These are phyloP conservation scores for Pungitius pungitius DNA, from an alignment of 2,113 vertebrate genomes.

Conservation along the genomic window DNA sequence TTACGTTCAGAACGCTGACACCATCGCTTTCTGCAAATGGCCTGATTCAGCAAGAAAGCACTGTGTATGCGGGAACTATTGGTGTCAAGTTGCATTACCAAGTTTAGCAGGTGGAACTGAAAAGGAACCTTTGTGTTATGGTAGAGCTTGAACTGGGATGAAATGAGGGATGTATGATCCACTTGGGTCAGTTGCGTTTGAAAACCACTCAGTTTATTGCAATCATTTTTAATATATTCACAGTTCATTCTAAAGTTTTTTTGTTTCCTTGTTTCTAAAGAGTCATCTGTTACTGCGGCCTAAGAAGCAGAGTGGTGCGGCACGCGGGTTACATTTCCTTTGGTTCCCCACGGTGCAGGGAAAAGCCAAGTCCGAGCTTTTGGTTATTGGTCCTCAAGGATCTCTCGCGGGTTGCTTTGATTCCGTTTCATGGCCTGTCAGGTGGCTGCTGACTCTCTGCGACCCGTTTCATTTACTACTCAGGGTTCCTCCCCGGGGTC, in stretches of 20 bases:
- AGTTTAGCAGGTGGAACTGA: background rate
- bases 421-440: background rate
- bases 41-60: slow-evolving; percentile 4
- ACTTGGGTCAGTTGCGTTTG: background rate
- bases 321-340: background rate
- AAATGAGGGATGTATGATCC: background rate
- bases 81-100: background rate
- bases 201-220: background rate
- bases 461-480: background rate
- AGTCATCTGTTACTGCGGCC: background rate
- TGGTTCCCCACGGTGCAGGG: background rate
- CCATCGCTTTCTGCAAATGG: background rate
- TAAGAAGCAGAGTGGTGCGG: background rate
- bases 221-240: background rate
- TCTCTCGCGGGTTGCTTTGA: background rate
- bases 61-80: background rate
- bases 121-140: background rate
- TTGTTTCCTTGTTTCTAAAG: background rate
- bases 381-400: background rate
- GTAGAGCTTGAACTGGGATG: background rate
- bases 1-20: background rate
- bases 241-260: background rate
- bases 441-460: background rate
- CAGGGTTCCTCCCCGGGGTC: background rate
- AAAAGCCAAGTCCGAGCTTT: background rate